Base-by-base conservation (phyloP, 53 echinoderm and acorn worm species). In the Antedon mediterranea region DNA sequence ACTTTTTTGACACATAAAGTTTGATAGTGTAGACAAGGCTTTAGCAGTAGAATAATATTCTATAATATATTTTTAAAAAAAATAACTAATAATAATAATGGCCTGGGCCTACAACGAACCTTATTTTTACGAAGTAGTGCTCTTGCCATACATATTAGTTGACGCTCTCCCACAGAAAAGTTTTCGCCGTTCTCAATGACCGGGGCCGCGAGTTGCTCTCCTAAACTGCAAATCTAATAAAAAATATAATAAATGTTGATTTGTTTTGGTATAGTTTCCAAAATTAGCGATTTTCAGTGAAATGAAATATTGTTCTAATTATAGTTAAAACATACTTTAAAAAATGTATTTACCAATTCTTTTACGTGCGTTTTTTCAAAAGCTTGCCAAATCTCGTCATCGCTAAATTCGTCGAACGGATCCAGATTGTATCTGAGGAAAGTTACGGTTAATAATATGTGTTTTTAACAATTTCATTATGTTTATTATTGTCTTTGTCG, bases 71-170 rank as follows among this genome's bases (percentile, higher is more conserved):
- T n/a, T n/a, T n/a, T n/a, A 30, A 30, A 11, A 30, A n/a, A 30
- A 6, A 4, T 27, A 5, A 9, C 76, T 30, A 31, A 20, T 20
- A 26, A 15, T 57, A n/a, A n/a, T n/a, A n/a, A 72, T 14, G 73
- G 73, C 57, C 15, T 72, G 73, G 4, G 23, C 23, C 29, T 32
- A 3, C 43, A 28, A 76, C 85, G 23, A 76, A 85, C 85, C 85
- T 77, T 89, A 78, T 85, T 85, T 0, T 89, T 85, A 30, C 85
- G 57, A 8, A 89, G 77, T 32, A 89, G 76, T 29, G 89, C 89
- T 78, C 89, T 82, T 34, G 89, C 86, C 89, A 89, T 89, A 42
- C 89, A 89, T 13, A 89, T 85, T 31, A 89, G 80, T 42, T 89
- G 89, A 27, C 89, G 82, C 74, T 89, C 89, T 34, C 89, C 89